Percentiles rank a stretch among this genome's conserved stretches.
phyloP scores from a whole-genome alignment of 2,113 vertebrate species.

The Dasyurus viverrinus region DNA sequence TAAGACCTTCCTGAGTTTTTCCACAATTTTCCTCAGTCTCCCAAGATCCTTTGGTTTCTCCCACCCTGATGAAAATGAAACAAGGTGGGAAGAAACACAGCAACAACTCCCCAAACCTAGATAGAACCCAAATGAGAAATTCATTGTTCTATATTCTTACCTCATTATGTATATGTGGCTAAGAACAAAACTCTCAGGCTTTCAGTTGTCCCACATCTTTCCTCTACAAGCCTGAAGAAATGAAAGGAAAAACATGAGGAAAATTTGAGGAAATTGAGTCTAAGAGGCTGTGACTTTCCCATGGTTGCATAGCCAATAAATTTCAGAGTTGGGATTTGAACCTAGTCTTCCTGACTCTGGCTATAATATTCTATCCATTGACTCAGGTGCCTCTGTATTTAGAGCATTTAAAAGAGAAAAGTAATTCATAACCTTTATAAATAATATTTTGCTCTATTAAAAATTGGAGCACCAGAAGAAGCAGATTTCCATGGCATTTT shows the following conservation, averaged over 20 bases:
- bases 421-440: slow-evolving; percentile 71
- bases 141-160: not conserved
- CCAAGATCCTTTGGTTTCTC: not conserved
- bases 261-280: not conserved
- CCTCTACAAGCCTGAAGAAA: not conserved
- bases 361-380: not conserved
- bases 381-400: not conserved
- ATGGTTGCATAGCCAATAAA: not conserved
- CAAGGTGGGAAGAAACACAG: not conserved
- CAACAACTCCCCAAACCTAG: not conserved
- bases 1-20: not conserved
- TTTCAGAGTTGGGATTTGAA: not conserved
- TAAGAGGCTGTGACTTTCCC: not conserved
- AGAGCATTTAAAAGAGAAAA: slow-evolving; percentile 62
- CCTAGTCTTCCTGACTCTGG: not conserved
- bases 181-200: not conserved
- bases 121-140: not conserved
- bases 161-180: not conserved
- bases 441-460: slow-evolving; percentile 71
- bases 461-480: slow-evolving; percentile 62
- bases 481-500: slow-evolving; percentile 56
- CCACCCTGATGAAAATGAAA: not conserved
- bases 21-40: not conserved
- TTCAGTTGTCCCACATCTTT: not conserved
- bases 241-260: not conserved